Percentiles rank a stretch among this genome's conserved stretches.
Conservation (phyloP, 2,113 vertebrate genomes). For the Platycercus adscitus region DNA sequence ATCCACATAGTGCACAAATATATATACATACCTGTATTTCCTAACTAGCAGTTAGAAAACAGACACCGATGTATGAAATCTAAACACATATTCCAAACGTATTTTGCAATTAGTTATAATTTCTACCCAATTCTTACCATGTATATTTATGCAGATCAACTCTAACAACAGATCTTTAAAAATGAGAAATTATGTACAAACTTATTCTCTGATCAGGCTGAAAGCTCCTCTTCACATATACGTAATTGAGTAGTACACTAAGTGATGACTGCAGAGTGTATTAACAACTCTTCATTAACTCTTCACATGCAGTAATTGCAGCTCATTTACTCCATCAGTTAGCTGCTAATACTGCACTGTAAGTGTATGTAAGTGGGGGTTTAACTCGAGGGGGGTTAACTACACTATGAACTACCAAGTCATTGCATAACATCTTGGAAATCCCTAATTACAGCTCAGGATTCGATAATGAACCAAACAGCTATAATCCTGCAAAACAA, state of each 20-base stretch:
- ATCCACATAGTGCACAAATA: background rate
- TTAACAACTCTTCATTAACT: slow-evolving; percentile 2
- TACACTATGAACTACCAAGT: background rate
- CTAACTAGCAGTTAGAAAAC: background rate
- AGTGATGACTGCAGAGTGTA: background rate
- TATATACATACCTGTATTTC: background rate
- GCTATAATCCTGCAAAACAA: background rate
- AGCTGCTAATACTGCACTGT: background rate
- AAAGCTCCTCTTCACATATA: background rate
- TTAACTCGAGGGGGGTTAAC: background rate
- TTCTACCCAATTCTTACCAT: background rate
- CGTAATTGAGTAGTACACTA: background rate
- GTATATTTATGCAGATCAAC: background rate
- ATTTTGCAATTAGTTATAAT: background rate
- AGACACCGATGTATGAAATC: background rate
- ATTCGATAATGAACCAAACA: background rate
- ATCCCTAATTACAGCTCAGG: background rate
- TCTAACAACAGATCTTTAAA: background rate
- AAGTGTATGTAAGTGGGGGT: fast-evolving
- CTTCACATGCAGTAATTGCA: background rate
- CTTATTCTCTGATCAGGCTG: background rate
- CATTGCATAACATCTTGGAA: background rate
- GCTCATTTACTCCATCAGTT: background rate
- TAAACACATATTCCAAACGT: background rate
- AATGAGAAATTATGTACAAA: background rate